These are phyloP conservation scores for Campaea margaritaria DNA, from an alignment of 2,888 invertebrate genomes.

Conservation along the genomic window DNA sequence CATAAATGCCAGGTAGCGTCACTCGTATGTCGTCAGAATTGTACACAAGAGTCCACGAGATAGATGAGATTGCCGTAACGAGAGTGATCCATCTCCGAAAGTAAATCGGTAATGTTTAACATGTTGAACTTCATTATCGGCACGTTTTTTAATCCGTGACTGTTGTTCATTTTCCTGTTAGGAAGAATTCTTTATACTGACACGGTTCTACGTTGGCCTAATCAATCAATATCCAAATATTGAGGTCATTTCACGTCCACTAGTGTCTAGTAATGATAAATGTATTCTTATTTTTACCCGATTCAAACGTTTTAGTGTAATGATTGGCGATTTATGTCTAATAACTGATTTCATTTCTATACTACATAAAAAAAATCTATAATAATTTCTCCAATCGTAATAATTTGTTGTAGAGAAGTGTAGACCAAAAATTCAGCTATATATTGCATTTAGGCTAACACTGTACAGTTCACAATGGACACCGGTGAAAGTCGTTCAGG, in stretches of 20 bases:
- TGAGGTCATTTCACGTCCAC: slow-evolving; percentile 14
- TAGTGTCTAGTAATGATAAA: slow-evolving; percentile 5
- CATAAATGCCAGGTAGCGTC: slow-evolving; percentile 30
- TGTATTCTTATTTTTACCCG: slow-evolving; percentile 5
- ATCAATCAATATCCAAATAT: slow-evolving; percentile 18
- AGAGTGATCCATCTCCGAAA: background rate
- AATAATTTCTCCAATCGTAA: background rate
- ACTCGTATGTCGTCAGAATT: slow-evolving; percentile 15
- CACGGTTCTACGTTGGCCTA: slow-evolving; percentile 1
- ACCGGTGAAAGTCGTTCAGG: background rate
- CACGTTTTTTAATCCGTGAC: background rate
- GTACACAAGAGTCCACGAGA: background rate
- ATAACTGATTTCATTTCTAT: slow-evolving; percentile 11
- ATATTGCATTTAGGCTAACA: too few species aligned
- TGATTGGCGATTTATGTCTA: slow-evolving; percentile 18
- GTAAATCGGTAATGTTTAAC: background rate
- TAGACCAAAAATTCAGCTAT: background rate
- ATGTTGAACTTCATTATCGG: background rate
- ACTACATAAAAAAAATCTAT: slow-evolving; percentile 4
- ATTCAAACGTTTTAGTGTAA: slow-evolving; percentile 4
- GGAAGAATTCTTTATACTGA: background rate
- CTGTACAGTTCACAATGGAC: background rate
- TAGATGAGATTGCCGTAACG: slow-evolving; percentile 2
- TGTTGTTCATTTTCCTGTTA: background rate
- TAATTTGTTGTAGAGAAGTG: too few species aligned